phyloP scores from a whole-genome alignment of 1,140 invertebrate genomes.

The Oncopodura yosiiana region DNA sequence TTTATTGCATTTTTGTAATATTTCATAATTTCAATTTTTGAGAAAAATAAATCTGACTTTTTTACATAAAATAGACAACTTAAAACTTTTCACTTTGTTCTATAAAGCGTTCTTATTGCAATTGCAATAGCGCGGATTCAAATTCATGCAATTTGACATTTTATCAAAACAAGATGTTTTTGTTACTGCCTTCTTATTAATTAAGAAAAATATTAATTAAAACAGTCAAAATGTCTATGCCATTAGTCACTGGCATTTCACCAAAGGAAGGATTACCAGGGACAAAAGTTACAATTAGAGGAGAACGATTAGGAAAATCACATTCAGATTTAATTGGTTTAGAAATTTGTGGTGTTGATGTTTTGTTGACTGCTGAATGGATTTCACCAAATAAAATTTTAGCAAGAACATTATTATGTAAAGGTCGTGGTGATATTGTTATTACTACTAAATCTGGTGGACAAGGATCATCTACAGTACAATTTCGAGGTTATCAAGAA shows the following conservation, averaged over 20 bases:
- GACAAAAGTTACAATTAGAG: constrained; percentile 87
- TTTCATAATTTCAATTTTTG: not conserved
- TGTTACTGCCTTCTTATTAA: not conserved
- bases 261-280: constrained; percentile 96
- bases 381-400: constrained; percentile 95
- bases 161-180: no score
- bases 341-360: constrained; percentile 91
- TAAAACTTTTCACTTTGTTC: no score
- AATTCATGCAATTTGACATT: no score
- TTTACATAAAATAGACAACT: not conserved
- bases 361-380: constrained; percentile 92
- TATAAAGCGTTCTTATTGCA: no score
- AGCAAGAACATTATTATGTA: constrained; percentile 83
- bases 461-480: constrained; percentile 84
- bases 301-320: constrained; percentile 83
- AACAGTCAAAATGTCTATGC: constrained; percentile 37
- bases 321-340: constrained; percentile 78
- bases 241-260: constrained; percentile 89
- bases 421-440: constrained; percentile 91
- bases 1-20: not conserved
- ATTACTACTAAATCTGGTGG: constrained; percentile 84
- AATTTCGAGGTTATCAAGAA: constrained; percentile 82
- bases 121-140: no score
- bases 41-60: not conserved
- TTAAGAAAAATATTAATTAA: not conserved